Evolutionary conservation across 2,113 vertebrate species (phyloP).

Genomic region (Brachionichthys hirsutus): DNA sequence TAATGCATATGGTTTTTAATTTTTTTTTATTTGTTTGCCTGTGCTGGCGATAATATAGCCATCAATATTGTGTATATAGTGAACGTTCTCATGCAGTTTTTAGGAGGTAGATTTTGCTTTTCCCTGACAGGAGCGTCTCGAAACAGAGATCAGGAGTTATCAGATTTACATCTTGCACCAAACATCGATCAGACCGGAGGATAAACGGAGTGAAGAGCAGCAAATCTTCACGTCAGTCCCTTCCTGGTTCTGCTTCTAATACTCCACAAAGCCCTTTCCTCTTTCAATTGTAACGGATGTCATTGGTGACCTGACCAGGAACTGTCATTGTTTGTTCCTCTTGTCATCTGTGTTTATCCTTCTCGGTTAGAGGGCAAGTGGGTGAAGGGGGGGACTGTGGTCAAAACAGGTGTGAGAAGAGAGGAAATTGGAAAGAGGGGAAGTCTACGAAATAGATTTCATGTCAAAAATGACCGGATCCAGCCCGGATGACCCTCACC

Average conservation of each 20-base stretch:
- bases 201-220: background rate
- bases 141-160: too few species aligned
- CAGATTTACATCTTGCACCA: too few species aligned
- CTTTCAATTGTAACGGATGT: slow-evolving; percentile 16
- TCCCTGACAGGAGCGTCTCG: too few species aligned
- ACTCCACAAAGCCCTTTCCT: background rate
- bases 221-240: slow-evolving; percentile 11
- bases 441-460: too few species aligned
- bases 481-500: background rate
- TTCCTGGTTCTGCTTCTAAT: slow-evolving; percentile 7
- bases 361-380: background rate
- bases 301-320: slow-evolving; percentile 11
- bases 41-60: too few species aligned
- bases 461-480: background rate
- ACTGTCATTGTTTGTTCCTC: slow-evolving; percentile 38
- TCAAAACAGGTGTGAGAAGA: slow-evolving; percentile 2
- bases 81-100: too few species aligned
- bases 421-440: slow-evolving; percentile 11
- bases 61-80: too few species aligned
- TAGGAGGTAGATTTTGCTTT: too few species aligned
- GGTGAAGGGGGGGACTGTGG: slow-evolving; percentile 8
- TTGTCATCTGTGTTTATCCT: slow-evolving; percentile 1
- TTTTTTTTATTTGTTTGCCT: too few species aligned
- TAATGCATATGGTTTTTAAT: too few species aligned
- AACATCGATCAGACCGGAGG: too few species aligned